Base-by-base conservation (phyloP, 2,888 invertebrate species). In the Lissocephala sabroskyi region DNA sequence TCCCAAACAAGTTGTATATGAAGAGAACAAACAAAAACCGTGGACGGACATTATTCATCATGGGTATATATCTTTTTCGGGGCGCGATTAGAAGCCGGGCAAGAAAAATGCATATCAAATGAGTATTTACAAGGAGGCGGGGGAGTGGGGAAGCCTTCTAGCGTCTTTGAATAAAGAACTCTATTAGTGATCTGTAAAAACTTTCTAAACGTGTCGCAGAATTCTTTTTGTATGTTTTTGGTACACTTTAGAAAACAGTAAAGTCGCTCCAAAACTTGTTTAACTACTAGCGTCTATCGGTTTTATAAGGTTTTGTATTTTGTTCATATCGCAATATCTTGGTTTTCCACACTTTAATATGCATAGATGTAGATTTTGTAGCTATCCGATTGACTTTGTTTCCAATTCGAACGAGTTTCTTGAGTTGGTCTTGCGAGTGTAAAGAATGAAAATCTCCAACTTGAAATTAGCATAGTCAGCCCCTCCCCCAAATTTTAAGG, bases 221-320 rank as follows among this genome's bases (percentile, higher is more conserved):
- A n/a, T n/a, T n/a, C n/a, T n/a, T 40, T 37, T 42, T 29, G 56
- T 44, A 14, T 44, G 28, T 39, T 55, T 49, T 49, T 43, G n/a
- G 7, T 65, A 64, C 66, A 68, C 75, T 63, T 71, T 75, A 71
- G 71, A 71, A 73, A 78, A 80, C 71, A 71, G 80, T 81, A 80
- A 80, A 80, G 71, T 80, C 74, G 66, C 74, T 81, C 79, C 74
- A 80, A 80, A 79, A 81, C 65, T 76, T 79, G 57, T 77, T 64
- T 63, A 50, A 36, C 23, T 23, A 23, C 23, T 23, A 23, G 7
- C 23, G 13, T 29, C 28, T 33, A 19, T 40, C 7, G 16, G 30
- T 47, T 26, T 5, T 32, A 6, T 19, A 11, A 41, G 28, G 11
- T 40, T 32, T 32, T n/a, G 32, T 23, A 17, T 39, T 40, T 11